Conservation (phyloP, 2,113 vertebrate species). For the Aspiorhynchus laticeps region DNA sequence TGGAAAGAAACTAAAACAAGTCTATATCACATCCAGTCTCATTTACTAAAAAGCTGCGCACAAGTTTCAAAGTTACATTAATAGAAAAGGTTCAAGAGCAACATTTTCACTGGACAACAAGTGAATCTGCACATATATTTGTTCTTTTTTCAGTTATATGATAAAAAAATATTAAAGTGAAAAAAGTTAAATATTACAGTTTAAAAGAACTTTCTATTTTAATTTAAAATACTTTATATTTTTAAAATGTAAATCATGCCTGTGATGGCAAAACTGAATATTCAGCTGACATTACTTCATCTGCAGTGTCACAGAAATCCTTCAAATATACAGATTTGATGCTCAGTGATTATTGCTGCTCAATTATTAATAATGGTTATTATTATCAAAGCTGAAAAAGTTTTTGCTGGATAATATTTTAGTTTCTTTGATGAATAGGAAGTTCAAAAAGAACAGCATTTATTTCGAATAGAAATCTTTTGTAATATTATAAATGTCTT, state of each 20-base stretch:
- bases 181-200: neutral
- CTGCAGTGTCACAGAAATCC: neutral
- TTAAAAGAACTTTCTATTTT: neutral
- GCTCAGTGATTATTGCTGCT: neutral
- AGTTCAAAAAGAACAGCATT: neutral
- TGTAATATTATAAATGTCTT: neutral
- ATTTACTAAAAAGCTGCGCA: neutral
- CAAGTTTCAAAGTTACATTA: neutral
- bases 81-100: neutral
- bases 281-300: neutral
- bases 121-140: neutral
- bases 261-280: neutral
- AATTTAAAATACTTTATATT: neutral
- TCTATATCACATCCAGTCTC: neutral
- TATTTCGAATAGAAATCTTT: neutral
- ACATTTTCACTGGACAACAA: neutral
- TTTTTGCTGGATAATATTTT: neutral
- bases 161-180: neutral
- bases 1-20: constrained; percentile 30
- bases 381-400: neutral
- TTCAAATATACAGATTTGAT: neutral
- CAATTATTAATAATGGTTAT: neutral
- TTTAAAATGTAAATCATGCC: neutral
- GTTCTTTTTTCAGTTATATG: neutral
- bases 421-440: neutral